Conservation (phyloP, 1,140 invertebrate species). For the Euglossa dilemma region DNA sequence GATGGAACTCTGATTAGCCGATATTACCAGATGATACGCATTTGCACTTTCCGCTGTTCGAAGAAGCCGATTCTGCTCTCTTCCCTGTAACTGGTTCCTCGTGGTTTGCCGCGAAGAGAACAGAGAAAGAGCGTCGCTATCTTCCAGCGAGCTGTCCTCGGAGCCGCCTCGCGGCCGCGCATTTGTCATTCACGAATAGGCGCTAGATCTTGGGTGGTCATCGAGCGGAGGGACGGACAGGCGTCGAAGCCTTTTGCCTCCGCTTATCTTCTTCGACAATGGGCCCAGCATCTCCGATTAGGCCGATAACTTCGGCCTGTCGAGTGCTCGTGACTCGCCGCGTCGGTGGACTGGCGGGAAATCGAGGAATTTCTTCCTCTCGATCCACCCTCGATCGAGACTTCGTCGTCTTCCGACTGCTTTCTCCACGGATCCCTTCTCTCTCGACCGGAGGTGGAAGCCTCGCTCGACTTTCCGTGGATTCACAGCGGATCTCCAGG, state of each 20-base stretch:
- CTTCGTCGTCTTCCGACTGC: too few relatives aligned
- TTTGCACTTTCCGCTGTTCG: background rate
- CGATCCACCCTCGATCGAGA: too few relatives aligned
- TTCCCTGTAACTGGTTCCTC: background rate
- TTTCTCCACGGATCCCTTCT: background rate
- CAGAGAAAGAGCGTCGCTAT: background rate
- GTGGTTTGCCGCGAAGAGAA: background rate
- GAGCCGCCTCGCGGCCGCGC: slow-evolving; percentile 45
- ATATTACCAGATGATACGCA: too few relatives aligned
- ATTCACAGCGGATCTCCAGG: background rate
- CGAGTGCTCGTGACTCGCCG: slow-evolving; percentile 54
- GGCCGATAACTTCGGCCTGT: slow-evolving; percentile 46
- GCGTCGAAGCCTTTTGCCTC: slow-evolving; percentile 57
- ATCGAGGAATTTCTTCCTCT: slow-evolving; percentile 28
- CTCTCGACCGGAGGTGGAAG: too few relatives aligned
- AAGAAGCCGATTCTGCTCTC: too few relatives aligned
- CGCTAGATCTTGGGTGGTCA: slow-evolving; percentile 71
- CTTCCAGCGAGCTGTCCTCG: slow-evolving; percentile 11
- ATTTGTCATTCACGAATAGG: slow-evolving; percentile 72
- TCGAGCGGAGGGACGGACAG: slow-evolving; percentile 51
- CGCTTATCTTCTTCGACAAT: slow-evolving; percentile 72
- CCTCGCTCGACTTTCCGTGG: background rate
- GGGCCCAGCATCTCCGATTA: slow-evolving; percentile 60
- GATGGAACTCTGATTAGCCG: too few relatives aligned
- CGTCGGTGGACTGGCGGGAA: slow-evolving; percentile 4